These are phyloP conservation scores for Oligia strigilis DNA, from an alignment of 2,888 invertebrate species.

Conservation along the genomic window DNA sequence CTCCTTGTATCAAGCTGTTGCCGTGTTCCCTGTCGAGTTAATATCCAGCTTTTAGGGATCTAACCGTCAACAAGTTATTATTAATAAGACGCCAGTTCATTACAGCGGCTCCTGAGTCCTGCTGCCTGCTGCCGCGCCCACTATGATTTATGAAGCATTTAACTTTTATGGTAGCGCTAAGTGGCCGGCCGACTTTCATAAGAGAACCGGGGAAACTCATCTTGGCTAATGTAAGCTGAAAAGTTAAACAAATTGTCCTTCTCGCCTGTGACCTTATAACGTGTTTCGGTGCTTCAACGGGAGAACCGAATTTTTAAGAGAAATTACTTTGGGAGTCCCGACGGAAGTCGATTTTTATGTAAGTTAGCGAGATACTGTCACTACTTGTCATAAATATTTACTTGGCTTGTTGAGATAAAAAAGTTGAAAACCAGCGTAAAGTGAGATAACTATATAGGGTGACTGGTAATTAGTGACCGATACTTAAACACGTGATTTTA, in stretches of 20 bases:
- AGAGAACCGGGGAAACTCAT: slow-evolving; percentile 82
- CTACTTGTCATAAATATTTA: slow-evolving; percentile 45
- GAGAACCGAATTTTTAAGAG: slow-evolving; percentile 49
- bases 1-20: slow-evolving; percentile 70
- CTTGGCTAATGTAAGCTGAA: slow-evolving; percentile 84
- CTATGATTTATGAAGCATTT: slow-evolving; percentile 88
- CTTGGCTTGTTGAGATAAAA: slow-evolving; percentile 11
- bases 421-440: slow-evolving; percentile 22
- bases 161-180: slow-evolving; percentile 88
- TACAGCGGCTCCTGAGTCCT: slow-evolving; percentile 70
- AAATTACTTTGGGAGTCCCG: slow-evolving; percentile 39
- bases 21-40: slow-evolving; percentile 51
- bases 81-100: slow-evolving; percentile 86
- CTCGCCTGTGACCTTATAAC: slow-evolving; percentile 67
- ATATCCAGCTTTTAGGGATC: slow-evolving; percentile 69
- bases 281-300: slow-evolving; percentile 46
- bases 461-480: too few species aligned
- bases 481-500: too few species aligned
- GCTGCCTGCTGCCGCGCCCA: slow-evolving; percentile 74
- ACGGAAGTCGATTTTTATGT: slow-evolving; percentile 51
- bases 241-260: slow-evolving; percentile 85
- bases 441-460: slow-evolving; percentile 17
- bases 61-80: slow-evolving; percentile 73
- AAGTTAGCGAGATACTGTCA: slow-evolving; percentile 38
- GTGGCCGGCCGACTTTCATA: slow-evolving; percentile 83